Evolutionary conservation across 53 echinoderm and acorn worm genomes (phyloP).

Genomic region (Stichopus horrens): DNA sequence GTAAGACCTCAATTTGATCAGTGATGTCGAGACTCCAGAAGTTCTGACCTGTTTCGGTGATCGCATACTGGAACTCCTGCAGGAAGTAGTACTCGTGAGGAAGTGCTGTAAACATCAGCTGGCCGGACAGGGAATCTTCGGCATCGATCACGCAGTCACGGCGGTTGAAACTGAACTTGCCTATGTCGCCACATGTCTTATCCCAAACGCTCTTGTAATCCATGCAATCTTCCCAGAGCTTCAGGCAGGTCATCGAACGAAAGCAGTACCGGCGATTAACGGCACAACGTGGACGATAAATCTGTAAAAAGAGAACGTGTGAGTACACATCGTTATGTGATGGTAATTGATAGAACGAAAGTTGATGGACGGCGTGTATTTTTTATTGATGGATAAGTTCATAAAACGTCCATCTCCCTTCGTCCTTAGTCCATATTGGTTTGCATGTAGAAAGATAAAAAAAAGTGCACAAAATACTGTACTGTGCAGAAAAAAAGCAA

Average conservation of each 20-base stretch:
- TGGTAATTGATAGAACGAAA: too few relatives aligned
- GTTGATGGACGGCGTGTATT: too few relatives aligned
- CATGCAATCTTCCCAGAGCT: constrained; percentile 61
- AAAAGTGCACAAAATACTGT: too few relatives aligned
- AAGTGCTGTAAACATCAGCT: constrained; percentile 56
- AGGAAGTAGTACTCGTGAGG: constrained; percentile 76
- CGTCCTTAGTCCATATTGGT: too few relatives aligned
- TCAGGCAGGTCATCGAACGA: constrained; percentile 68
- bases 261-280: constrained; percentile 61
- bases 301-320: constrained; percentile 35
- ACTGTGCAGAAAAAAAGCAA: too few relatives aligned
- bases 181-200: constrained; percentile 63
- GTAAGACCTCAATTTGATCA: constrained; percentile 65
- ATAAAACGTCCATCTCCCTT: too few relatives aligned
- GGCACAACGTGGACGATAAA: constrained; percentile 72
- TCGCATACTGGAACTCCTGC: constrained; percentile 54
- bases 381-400: too few relatives aligned
- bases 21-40: constrained; percentile 56
- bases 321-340: too few relatives aligned
- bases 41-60: constrained; percentile 63
- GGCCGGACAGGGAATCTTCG: constrained; percentile 57
- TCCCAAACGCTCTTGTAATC: constrained; percentile 63
- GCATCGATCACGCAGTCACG: constrained; percentile 68
- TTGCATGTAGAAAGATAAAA: too few relatives aligned
- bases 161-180: constrained; percentile 71